Percentiles rank a stretch among this genome's conserved stretches.
Evolutionary conservation across 2,888 invertebrate genomes (phyloP).

Genomic region (Gandaritis pyraliata): DNA sequence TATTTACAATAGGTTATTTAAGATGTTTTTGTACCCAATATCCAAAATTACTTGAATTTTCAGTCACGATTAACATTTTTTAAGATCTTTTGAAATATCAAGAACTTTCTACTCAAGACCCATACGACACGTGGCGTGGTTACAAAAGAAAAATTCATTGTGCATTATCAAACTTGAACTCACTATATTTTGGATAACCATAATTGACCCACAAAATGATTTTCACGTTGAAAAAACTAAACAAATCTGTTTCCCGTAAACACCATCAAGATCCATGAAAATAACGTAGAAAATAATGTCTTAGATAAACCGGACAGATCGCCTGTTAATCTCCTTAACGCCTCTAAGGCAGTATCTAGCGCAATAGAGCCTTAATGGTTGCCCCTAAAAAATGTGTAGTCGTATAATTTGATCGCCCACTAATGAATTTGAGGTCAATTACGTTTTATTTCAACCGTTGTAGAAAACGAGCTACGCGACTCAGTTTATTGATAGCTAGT

Average conservation of each 20-base stretch:
- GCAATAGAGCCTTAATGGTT: slow-evolving; percentile 33
- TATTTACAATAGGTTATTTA: too few relatives aligned
- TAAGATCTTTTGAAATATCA: too few relatives aligned
- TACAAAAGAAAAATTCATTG: too few relatives aligned
- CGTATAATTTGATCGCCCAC: slow-evolving; percentile 34
- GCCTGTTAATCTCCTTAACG: slow-evolving; percentile 35
- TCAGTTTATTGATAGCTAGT: slow-evolving; percentile 19
- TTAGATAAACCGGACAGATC: slow-evolving; percentile 27
- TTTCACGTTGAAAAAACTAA: not conserved
- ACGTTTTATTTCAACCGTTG: slow-evolving; percentile 28
- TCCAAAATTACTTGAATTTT: too few relatives aligned
- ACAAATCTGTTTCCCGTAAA: not conserved
- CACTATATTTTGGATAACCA: too few relatives aligned
- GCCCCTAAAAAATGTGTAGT: slow-evolving; percentile 33
- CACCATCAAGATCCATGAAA: slow-evolving; percentile 11
- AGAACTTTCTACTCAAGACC: too few relatives aligned
- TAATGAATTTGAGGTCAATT: slow-evolving; percentile 36
- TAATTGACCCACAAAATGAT: too few relatives aligned
- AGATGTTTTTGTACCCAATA: too few relatives aligned
- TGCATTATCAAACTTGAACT: too few relatives aligned
- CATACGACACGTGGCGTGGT: too few relatives aligned
- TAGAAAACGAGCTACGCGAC: slow-evolving; percentile 35
- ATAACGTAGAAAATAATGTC: slow-evolving; percentile 14
- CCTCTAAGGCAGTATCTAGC: slow-evolving; percentile 27
- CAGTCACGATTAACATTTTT: too few relatives aligned